Base-by-base conservation (phyloP, 1,140 invertebrate genomes). In the Camponotus floridanus region DNA sequence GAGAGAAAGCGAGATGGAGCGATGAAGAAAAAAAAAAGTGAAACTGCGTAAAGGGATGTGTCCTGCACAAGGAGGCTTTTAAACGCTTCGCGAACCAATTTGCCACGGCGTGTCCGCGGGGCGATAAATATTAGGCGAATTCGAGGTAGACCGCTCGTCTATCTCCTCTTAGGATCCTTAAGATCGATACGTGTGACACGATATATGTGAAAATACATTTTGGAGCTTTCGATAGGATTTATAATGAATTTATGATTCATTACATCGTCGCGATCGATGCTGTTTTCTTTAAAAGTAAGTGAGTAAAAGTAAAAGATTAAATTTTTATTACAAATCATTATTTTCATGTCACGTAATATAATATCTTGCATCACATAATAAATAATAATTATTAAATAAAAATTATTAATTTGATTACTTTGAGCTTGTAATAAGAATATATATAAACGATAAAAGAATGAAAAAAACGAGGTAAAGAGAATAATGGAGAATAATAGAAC, bases 81-180 rank as follows among this genome's bases (percentile, higher is more conserved):
- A 93, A 93, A 92, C 86, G 90, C 87, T 81, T 91, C 89, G 91
- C 90, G 87, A 91, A 89, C 92, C 92, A 94, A 94, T 94, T 94
- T 92, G 93, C 92, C 90, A 92, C 87, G 91, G 86, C 79, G 85
- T 86, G 89, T 93, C 88, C 86, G 71, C 83, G 71, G 88, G 91
- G 88, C 91, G 90, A 92, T 92, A 94, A 93, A 94, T 93, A 93
- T 93, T 92, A 85, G 86, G 83, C 51, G 51, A 86, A 73, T 91
- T 76, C 68, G 55, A 62, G 57, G 70, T 39, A 48, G 51, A 31
- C 26, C 45, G 45, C 18, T 26, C 45, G 45, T n/a, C 62, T 51
- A 15, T 73, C 48, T 55, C 31, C 51, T 33, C 67, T 73, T 45
- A 62, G 33, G 33, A 51, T 45, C 86, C 55, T 85, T 36, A 64